Percentiles rank a stretch among this genome's conserved stretches.
phyloP scores from a whole-genome alignment of 2,888 invertebrate species.

The Ormyrus pomaceus region DNA sequence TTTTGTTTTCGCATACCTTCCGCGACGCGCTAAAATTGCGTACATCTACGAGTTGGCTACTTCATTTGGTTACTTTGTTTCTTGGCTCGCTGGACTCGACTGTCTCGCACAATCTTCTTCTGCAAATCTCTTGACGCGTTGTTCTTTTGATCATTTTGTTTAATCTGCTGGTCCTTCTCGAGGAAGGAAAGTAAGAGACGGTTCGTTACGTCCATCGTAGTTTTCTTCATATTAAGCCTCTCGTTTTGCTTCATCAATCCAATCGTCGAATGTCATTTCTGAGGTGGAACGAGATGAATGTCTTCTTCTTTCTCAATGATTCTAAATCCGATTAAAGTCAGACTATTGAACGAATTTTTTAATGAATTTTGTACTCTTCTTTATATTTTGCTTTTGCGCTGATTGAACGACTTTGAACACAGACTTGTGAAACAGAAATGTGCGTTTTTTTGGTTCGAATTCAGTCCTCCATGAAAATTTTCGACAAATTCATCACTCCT shows the following conservation, averaged over 20 bases:
- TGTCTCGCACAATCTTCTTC: neutral
- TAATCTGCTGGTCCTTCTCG: neutral
- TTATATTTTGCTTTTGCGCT: conserved; percentile 20
- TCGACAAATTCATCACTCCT: conserved; percentile 42
- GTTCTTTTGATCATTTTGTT: conserved; percentile 3
- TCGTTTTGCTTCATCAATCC: conserved; percentile 22
- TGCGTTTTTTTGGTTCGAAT: conserved; percentile 30
- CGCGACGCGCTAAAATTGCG: conserved; percentile 54
- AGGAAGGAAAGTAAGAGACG: conserved; percentile 8
- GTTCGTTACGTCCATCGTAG: neutral
- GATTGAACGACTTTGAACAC: conserved; percentile 51
- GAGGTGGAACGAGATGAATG: conserved; percentile 22
- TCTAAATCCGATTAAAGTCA: conserved; percentile 32
- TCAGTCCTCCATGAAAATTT: conserved; percentile 26
- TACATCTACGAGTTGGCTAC: conserved; percentile 52
- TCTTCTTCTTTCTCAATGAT: conserved; percentile 32
- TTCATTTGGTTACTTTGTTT: conserved; percentile 43
- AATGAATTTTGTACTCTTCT: conserved; percentile 53
- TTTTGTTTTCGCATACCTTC: conserved; percentile 54
- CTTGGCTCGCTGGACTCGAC: conserved; percentile 17
- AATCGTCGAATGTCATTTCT: neutral
- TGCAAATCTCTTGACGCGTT: conserved; percentile 13
- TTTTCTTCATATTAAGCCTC: conserved; percentile 18
- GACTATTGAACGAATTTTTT: conserved; percentile 41
- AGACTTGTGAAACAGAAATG: conserved; percentile 43